These are phyloP conservation scores for Aulostomus chinensis DNA, from an alignment of 2,797 vertebrate species.

Conservation along the genomic window DNA sequence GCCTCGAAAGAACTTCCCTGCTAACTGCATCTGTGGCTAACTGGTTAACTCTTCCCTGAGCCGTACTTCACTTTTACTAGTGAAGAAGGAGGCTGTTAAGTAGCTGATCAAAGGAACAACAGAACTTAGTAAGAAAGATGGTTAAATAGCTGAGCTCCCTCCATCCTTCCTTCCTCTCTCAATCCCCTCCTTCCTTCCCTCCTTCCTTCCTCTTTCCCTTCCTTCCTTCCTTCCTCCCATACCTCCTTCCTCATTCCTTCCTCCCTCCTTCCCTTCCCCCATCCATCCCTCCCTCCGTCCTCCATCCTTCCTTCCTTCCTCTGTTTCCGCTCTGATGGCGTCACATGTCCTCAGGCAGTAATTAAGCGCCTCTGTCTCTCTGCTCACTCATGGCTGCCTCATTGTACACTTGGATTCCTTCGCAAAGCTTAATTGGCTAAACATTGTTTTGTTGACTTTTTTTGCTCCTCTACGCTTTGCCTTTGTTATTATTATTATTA, in stretches of 20 bases:
- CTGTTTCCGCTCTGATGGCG: conserved; percentile 56
- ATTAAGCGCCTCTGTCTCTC: conserved; percentile 70
- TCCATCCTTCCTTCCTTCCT: conserved; percentile 5
- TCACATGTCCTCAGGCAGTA: conserved; percentile 67
- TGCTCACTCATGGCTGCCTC: conserved; percentile 69
- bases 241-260: background rate
- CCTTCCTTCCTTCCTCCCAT: background rate
- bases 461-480: conserved; percentile 30
- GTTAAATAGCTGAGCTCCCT: no score
- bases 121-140: no score
- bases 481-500: conserved; percentile 11
- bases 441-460: conserved; percentile 65
- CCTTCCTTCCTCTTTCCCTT: background rate
- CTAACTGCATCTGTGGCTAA: no score
- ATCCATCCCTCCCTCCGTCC: background rate
- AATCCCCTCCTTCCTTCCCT: background rate
- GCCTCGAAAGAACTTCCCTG: no score
- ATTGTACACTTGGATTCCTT: conserved; percentile 71
- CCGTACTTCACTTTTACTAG: no score
- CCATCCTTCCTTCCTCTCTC: background rate
- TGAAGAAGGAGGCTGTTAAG: no score
- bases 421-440: conserved; percentile 71
- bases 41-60: no score
- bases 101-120: no score
- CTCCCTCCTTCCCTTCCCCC: conserved; percentile 1